Evolutionary conservation across 1,140 invertebrate species (phyloP), one percentile per base, ranked within the genome.

Genomic region (Popillia japonica): DNA sequence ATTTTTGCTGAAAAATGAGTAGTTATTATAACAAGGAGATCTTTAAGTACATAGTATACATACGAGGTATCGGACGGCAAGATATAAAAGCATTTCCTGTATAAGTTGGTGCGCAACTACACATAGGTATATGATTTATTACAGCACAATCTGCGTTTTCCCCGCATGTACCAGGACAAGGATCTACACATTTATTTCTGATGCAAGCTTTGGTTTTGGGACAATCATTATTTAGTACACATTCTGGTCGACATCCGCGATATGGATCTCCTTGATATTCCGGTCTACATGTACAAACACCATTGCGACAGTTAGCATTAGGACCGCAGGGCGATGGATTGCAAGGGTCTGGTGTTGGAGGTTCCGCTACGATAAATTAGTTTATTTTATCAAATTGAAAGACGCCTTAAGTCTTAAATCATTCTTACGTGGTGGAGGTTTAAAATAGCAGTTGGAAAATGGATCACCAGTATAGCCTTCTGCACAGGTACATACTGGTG

Each of bases 401-500:
- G 4, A 0, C 20, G 27, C 48, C 6, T 61, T 14, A 77, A 7
- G 4, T 9, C 9, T 41, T 6, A 42, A 41, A 14, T 34, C 41
- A 40, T 10, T 48, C 80, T 84, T 83, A 81, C 82, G 79, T 78
- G 79, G 80, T 34, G 27, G 27, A 77, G 88, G 88, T 86, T 89
- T 86, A 82, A 88, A 84, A 59, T 85, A 86, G 81, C 93, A 94
- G 61, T 85, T 87, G 22, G 90, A 90, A 80, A 93, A 93, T 55
- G 93, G 91, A 90, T 94, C 92, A 22, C 93, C 93, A 77, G 91
- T 93, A 83, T 89, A 91, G 40, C 90, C 89, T 74, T 89, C 87
- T 40, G 90, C 89, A 81, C 93, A 94, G 80, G 89, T 90, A 85
- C 93, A 94, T 77, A 93, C 91, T 23, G 93, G 92, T 82, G 91